These are phyloP conservation scores for Melieria crassipennis DNA, from an alignment of 2,888 invertebrate species.

Conservation along the genomic window DNA sequence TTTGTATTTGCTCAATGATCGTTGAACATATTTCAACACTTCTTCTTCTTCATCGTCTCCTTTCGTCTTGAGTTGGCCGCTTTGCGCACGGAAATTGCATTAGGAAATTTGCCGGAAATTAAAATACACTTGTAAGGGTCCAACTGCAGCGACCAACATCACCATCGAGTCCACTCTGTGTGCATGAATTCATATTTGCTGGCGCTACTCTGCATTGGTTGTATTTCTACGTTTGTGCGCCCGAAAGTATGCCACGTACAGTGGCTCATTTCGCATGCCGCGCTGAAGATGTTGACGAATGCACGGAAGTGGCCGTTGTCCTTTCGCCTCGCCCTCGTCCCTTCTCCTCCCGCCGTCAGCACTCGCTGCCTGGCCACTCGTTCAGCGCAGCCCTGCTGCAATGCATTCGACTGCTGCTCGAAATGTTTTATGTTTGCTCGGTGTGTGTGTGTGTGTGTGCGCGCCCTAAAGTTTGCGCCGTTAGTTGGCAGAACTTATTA, in stretches of 20 bases:
- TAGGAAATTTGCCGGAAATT: conserved; percentile 52
- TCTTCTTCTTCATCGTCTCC: no score
- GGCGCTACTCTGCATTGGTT: no score
- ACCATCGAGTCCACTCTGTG: not conserved
- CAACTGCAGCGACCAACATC: conserved; percentile 2
- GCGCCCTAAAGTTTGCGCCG: not conserved
- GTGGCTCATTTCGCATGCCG: not conserved
- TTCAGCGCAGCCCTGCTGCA: no score
- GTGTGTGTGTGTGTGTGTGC: not conserved
- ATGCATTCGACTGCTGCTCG: not conserved
- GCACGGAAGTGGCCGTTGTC: conserved; percentile 42
- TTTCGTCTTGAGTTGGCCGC: no score
- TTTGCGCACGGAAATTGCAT: conserved; percentile 43
- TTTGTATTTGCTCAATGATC: no score
- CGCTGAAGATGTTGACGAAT: conserved; percentile 34
- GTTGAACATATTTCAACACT: no score
- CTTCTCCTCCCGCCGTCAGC: no score
- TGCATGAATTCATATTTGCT: not conserved
- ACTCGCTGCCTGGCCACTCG: no score
- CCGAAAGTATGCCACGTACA: conserved; percentile 20
- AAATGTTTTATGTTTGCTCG: not conserved
- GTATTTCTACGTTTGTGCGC: not conserved
- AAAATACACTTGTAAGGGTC: conserved; percentile 43
- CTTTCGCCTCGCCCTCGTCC: conserved; percentile 4
- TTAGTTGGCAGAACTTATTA: not conserved